These are phyloP conservation scores for Gryon sp. DNA, from an alignment of 1,140 invertebrate genomes.

Conservation along the genomic window DNA sequence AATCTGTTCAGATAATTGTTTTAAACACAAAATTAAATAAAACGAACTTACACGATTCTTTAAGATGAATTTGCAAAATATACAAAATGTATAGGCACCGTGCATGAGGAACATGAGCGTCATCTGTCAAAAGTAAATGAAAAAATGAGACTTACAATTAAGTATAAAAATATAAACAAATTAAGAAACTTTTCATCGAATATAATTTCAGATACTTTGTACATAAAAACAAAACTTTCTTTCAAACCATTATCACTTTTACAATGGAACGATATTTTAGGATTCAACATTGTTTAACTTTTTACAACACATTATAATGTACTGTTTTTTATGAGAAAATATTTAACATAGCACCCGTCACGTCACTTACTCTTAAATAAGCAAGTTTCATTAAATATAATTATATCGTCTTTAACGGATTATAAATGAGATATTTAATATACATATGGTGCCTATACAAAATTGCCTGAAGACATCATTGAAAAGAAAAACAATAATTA, in stretches of 20 bases:
- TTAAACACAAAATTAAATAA: neutral
- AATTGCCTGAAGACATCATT: conserved; percentile 5
- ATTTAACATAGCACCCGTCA: conserved; percentile 36
- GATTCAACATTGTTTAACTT: conserved; percentile 3
- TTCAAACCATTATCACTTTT: too few relatives aligned
- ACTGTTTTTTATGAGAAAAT: too few relatives aligned
- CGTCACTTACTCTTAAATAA: conserved; percentile 15
- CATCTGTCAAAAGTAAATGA: conserved; percentile 19
- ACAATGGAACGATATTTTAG: conserved; percentile 20
- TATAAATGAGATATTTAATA: conserved; percentile 28
- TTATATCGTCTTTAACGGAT: conserved; percentile 24
- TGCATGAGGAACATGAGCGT: conserved; percentile 53
- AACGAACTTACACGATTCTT: neutral
- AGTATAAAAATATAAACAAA: conserved; percentile 48
- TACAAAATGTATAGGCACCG: conserved; percentile 55
- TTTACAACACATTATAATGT: too few relatives aligned
- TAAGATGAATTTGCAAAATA: conserved; percentile 9
- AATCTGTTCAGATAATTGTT: neutral
- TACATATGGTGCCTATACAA: conserved; percentile 50
- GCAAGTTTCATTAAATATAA: conserved; percentile 29
- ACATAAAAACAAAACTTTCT: conserved; percentile 12
- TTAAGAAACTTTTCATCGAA: conserved; percentile 34
- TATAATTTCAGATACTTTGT: conserved; percentile 40
- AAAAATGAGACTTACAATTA: conserved; percentile 18
- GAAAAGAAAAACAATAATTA: too few relatives aligned